Base-by-base conservation (phyloP, 2,797 vertebrate species). In the Picus viridis region DNA sequence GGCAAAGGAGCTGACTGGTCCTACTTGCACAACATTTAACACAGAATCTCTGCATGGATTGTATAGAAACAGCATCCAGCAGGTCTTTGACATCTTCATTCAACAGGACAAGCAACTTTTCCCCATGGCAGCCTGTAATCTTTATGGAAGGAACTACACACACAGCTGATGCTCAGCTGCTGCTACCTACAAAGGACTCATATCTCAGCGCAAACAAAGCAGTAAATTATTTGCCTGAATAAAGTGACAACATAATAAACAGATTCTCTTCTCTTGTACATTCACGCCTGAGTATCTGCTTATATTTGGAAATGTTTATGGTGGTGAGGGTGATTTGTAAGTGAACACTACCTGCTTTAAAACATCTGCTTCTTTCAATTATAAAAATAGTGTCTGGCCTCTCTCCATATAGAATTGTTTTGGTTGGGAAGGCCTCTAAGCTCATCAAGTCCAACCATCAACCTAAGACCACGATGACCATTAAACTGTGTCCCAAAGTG, bases 141-240 rank as follows among this genome's bases (percentile, higher is more conserved):
- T 92, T 90, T 82, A 85, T 12, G 58, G 45, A 85, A 22, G 32
- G 47, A 87, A 51, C 16, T 65, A 58, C 18, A 64, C 34, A 70
- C 34, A 65, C 47, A 95, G 86, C 62, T 82, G 86, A 39, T 77
- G 34, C 59, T 65, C 63, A 80, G 67, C 53, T 70, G 67, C 78
- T 70, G 67, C 78, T 70, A 18, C 67, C 73, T 68, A 59, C 39
- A 84, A 85, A 96, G 61, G 54, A 74, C 51, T 27, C 23, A 30
- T 85, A 93, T 71, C 79, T 88, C 80, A 45, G 34, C 69, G 77
- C 68, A 89, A 94, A 89, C 53, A 93, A 89, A 93, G 62, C 47
- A 92, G 56, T 51, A 92, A 93, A 90, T 62, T 5, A 49, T 64
- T 94, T 89, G 57, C 45, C 34, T 88, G 17, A 11, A 79, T 69